Conservation (phyloP, 2,888 invertebrate genomes). For the Amphipoea oculea region DNA sequence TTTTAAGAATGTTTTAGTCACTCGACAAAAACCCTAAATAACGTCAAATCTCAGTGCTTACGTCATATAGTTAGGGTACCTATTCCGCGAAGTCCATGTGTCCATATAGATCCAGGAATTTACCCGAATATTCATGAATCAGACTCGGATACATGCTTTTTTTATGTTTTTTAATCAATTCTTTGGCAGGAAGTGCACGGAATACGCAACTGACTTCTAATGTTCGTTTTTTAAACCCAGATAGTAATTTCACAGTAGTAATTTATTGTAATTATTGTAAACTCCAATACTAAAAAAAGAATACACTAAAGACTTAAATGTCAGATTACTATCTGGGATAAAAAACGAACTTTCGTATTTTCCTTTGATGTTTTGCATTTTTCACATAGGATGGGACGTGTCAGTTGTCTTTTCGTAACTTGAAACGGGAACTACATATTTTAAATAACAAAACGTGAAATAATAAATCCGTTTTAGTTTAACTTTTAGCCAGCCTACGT, state of each 20-base stretch:
- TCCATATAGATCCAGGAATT: constrained; percentile 48
- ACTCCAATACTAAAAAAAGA: too few relatives aligned
- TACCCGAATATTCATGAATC: constrained; percentile 52
- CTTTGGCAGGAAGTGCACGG: constrained; percentile 4
- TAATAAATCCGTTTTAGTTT: not conserved
- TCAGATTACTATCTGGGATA: too few relatives aligned
- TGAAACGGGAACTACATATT: not conserved
- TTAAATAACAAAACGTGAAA: not conserved
- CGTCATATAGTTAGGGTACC: constrained; percentile 26
- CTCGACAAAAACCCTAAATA: not conserved
- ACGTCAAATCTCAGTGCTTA: constrained; percentile 24
- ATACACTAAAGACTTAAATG: too few relatives aligned
- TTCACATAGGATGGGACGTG: not conserved
- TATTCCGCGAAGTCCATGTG: constrained; percentile 57
- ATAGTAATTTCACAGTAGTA: too few relatives aligned
- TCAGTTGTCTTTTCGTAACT: not conserved
- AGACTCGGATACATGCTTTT: constrained; percentile 18
- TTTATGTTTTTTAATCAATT: constrained; percentile 1
- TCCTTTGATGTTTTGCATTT: not conserved
- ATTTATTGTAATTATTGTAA: too few relatives aligned
- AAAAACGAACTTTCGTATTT: not conserved
- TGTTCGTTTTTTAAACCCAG: too few relatives aligned
- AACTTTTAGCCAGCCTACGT: too few relatives aligned
- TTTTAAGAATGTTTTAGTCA: constrained; percentile 19
- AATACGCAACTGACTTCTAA: not conserved